These are phyloP conservation scores for Ischnura elegans DNA, from an alignment of 2,888 invertebrate species.

Conservation along the genomic window DNA sequence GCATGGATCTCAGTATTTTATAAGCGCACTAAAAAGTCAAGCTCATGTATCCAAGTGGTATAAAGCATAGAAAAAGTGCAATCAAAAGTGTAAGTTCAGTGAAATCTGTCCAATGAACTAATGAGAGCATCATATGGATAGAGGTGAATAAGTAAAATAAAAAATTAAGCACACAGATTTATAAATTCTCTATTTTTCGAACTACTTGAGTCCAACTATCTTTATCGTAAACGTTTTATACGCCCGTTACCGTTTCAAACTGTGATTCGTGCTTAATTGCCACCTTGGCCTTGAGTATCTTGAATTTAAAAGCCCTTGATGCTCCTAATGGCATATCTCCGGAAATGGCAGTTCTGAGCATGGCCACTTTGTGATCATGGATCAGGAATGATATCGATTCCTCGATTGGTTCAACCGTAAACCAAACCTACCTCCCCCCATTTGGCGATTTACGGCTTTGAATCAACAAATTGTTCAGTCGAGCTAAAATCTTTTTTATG, in stretches of 20 bases:
- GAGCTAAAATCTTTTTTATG: no score
- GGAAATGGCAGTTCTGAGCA: background rate
- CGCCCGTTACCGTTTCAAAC: background rate
- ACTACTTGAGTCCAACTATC: background rate
- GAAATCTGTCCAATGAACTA: background rate
- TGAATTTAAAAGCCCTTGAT: background rate
- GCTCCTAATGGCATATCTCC: background rate
- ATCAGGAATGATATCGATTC: background rate
- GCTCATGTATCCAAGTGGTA: background rate
- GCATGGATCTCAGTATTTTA: no score
- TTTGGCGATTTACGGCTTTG: background rate
- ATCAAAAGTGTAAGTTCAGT: background rate
- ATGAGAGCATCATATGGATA: background rate
- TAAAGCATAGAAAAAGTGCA: background rate
- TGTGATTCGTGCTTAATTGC: background rate
- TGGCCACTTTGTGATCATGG: background rate
- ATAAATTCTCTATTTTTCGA: background rate
- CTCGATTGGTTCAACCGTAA: background rate
- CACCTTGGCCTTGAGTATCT: background rate
- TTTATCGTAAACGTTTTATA: conserved; percentile 12
- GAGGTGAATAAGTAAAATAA: background rate
- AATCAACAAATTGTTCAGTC: background rate
- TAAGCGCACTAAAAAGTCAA: background rate
- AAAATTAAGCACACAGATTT: background rate
- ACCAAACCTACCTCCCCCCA: background rate